phyloP scores from a whole-genome alignment of 2,113 vertebrate genomes.

The Pseudolaguvia tuberculata region DNA sequence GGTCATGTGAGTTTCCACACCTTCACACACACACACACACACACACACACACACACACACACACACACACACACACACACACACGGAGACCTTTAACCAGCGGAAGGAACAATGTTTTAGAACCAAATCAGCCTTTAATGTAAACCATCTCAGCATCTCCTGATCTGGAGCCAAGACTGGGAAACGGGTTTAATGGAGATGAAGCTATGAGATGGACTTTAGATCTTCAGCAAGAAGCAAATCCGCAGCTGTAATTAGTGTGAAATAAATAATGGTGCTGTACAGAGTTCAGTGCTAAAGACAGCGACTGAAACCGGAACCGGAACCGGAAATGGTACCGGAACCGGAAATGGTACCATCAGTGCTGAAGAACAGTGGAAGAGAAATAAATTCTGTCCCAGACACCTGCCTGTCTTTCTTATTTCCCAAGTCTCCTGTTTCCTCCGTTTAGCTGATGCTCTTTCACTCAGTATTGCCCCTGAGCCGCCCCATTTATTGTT shows the following conservation, averaged over 20 bases:
- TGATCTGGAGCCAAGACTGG: not conserved
- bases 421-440: too few species aligned
- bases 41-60: too few species aligned
- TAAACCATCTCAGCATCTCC: too few species aligned
- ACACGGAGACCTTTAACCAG: too few species aligned
- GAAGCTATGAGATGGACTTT: not conserved
- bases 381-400: not conserved
- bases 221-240: not conserved
- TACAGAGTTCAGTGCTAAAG: not conserved
- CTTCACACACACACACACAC: too few species aligned
- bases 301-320: not conserved
- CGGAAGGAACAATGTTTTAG: too few species aligned
- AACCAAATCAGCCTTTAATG: not conserved
- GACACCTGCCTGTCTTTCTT: too few species aligned
- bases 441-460: too few species aligned
- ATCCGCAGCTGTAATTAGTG: conserved; percentile 7
- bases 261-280: not conserved
- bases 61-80: too few species aligned
- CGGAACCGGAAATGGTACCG: not conserved
- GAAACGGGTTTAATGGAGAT: not conserved
- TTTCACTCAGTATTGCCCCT: not conserved
- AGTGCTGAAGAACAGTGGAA: not conserved
- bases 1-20: too few species aligned
- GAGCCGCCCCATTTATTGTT: too few species aligned
- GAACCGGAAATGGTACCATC: not conserved